Conservation (phyloP, 2,888 invertebrate genomes). For the Noctua janthina region DNA sequence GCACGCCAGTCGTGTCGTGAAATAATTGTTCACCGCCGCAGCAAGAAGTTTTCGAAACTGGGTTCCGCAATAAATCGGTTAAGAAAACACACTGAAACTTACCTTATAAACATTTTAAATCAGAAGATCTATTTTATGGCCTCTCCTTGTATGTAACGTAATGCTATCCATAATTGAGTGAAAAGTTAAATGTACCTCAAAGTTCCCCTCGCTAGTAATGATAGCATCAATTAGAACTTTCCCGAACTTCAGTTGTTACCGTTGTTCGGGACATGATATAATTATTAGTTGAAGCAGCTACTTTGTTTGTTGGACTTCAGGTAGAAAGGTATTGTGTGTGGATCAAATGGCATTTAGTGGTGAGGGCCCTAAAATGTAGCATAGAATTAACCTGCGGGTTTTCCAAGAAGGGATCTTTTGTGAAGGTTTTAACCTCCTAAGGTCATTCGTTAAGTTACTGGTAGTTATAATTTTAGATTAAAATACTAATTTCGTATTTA, state of each 20-base stretch:
- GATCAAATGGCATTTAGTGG: constrained; percentile 35
- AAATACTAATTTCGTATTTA: background rate
- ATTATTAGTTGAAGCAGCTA: constrained; percentile 63
- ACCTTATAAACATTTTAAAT: background rate
- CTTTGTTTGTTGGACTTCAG: constrained; percentile 32
- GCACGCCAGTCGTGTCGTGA: too few species aligned
- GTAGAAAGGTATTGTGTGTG: constrained; percentile 32
- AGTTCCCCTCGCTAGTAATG: constrained; percentile 59
- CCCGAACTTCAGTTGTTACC: constrained; percentile 59
- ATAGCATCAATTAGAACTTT: constrained; percentile 72
- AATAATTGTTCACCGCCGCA: too few species aligned
- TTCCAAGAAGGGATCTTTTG: background rate
- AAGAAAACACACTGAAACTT: background rate
- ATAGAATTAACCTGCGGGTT: background rate
- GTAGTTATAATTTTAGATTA: background rate
- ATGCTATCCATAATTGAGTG: constrained; percentile 52
- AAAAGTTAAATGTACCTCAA: constrained; percentile 57
- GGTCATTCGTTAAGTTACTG: background rate
- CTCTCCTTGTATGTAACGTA: constrained; percentile 4
- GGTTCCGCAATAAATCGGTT: too few species aligned
- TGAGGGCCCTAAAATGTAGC: constrained; percentile 18
- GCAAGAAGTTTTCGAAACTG: too few species aligned
- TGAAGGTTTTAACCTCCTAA: background rate
- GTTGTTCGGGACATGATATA: constrained; percentile 61
- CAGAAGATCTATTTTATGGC: constrained; percentile 2